phyloP scores from a whole-genome alignment of 2,797 vertebrate species.

The Hypotaenidia philippensis region DNA sequence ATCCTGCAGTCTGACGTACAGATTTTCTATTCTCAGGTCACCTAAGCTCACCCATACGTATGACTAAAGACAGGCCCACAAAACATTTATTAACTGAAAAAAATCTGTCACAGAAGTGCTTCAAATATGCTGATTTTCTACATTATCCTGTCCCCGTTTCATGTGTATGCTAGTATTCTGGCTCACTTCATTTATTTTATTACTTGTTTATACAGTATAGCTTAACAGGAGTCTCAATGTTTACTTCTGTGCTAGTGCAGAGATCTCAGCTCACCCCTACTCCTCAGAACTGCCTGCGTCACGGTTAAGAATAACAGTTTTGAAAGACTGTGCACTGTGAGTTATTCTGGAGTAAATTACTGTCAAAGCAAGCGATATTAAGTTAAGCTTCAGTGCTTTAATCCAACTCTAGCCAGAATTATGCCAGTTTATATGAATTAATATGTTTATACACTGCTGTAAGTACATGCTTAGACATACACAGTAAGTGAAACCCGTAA shows the following conservation, averaged over 20 bases:
- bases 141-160: neutral
- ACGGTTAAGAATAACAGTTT: conserved; percentile 4
- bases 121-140: neutral
- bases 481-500: neutral
- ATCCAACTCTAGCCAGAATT: conserved; percentile 32
- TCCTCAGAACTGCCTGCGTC: neutral
- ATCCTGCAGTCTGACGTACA: neutral
- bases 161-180: neutral
- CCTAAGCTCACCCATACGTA: neutral
- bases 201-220: conserved; percentile 14
- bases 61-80: neutral
- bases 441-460: neutral
- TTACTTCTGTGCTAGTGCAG: conserved; percentile 4
- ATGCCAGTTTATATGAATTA: neutral
- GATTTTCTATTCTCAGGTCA: neutral
- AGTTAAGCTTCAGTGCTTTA: neutral
- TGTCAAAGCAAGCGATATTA: conserved; percentile 27
- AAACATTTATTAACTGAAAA: conserved; percentile 3
- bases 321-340: neutral
- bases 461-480: neutral
- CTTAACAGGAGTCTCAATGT: neutral
- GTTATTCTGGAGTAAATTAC: neutral
- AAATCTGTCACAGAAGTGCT: neutral
- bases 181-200: conserved; percentile 37
- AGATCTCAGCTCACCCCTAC: neutral